phyloP scores from a whole-genome alignment of 2,888 invertebrate genomes.

The Cetonia aurata region DNA sequence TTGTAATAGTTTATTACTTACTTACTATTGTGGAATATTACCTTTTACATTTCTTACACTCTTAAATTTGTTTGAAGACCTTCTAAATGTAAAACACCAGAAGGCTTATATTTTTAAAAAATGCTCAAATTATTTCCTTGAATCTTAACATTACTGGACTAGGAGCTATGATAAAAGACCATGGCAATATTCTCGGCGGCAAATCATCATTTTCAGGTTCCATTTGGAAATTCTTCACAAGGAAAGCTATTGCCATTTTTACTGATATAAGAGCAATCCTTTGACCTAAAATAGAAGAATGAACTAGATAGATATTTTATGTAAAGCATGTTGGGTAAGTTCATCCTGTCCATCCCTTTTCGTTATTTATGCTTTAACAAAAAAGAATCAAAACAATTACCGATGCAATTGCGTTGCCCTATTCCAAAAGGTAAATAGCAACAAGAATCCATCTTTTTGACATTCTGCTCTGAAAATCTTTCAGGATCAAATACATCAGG shows the following conservation, averaged over 20 bases:
- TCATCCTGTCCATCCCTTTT: neutral
- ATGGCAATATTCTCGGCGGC: slow-evolving; percentile 57
- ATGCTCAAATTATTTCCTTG: too few relatives aligned
- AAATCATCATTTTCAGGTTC: slow-evolving; percentile 57
- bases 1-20: too few relatives aligned
- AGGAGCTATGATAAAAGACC: slow-evolving; percentile 59
- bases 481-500: slow-evolving; percentile 31
- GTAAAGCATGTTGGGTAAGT: neutral
- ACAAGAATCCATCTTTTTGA: slow-evolving; percentile 4
- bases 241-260: slow-evolving; percentile 60
- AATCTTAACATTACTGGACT: neutral
- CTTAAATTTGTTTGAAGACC: too few relatives aligned
- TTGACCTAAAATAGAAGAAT: slow-evolving; percentile 58
- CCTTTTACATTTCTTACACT: too few relatives aligned
- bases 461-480: slow-evolving; percentile 29
- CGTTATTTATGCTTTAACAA: neutral
- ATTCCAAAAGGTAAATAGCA: slow-evolving; percentile 27
- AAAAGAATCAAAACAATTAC: slow-evolving; percentile 2
- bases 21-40: too few relatives aligned
- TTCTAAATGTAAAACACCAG: too few relatives aligned
- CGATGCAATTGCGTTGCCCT: slow-evolving; percentile 34
- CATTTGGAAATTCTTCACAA: slow-evolving; percentile 58
- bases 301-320: neutral
- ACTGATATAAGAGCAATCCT: slow-evolving; percentile 61
- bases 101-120: too few relatives aligned